Evolutionary conservation across 2,113 vertebrate species (phyloP), one percentile per base, ranked within the genome.

Genomic region (Oreamnos americanus): DNA sequence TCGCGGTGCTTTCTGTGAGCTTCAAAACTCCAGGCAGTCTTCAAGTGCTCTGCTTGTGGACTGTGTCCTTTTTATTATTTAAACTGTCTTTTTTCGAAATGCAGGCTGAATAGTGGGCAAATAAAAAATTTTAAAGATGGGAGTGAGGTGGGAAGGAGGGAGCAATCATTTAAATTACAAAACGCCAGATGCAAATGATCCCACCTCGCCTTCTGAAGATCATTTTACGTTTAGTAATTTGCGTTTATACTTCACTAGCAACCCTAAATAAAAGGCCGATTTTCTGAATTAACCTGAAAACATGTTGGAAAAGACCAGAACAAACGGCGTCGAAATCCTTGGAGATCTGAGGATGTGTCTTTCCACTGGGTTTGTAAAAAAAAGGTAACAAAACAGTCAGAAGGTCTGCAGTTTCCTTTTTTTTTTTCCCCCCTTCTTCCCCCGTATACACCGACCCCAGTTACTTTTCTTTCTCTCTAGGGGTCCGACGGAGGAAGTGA

Each of bases 221-320:
- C 47, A 13, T 86, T 95, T 92, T 71, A 39, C 21, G 74, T 64
- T n/a, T 21, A 76, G 33, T 60, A n/a, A 57, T 84, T 58, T 23
- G 81, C 17, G 2, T 47, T 62, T 67, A 51, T 49, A 9, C n/a
- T 47, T 81, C 82, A 2, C 45, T 36, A 84, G 51, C 78, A 92
- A 96, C 51, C 58, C 93, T 4, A 90, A 85, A 79, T 84, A 86
- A 91, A 87, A 97, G 95, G 85, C 47, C 62, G 58, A 53, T 57
- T 96, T 95, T 97, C 85, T 47, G 58, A 89, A 96, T 96, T 81
- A 96, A 87, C 36, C 53, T 49, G 57, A 62, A 92, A 91, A 12
- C 93, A 26, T 92, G 83, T 92, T 58, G 39, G 79, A 95, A 90
- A 15, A 84, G 33, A 64, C n/a, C 78, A 13, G 30, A 49, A 16